Evolutionary conservation across 2,888 invertebrate genomes (phyloP).

Genomic region (Cephonodes hylas): DNA sequence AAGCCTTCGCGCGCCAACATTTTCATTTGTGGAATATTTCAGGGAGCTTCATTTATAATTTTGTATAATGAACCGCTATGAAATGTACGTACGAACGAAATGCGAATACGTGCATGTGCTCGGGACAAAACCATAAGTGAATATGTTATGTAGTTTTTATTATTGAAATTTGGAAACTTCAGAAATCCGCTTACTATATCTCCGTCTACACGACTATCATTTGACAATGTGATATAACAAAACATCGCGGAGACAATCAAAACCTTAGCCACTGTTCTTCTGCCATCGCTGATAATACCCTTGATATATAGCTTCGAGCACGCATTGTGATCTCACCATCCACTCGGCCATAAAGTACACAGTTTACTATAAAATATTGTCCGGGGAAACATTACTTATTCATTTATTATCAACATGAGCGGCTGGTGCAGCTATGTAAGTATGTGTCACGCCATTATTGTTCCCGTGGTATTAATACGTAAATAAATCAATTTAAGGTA

Average conservation of each 20-base stretch:
- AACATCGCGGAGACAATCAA: slow-evolving; percentile 44
- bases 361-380: slow-evolving; percentile 53
- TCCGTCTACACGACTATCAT: not conserved
- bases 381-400: slow-evolving; percentile 44
- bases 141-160: not conserved
- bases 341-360: slow-evolving; percentile 45
- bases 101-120: not conserved
- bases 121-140: not conserved
- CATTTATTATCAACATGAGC: slow-evolving; percentile 43
- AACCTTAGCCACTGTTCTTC: slow-evolving; percentile 35
- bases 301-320: slow-evolving; percentile 56
- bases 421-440: slow-evolving; percentile 19
- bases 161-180: too few species aligned
- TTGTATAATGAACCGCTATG: slow-evolving; percentile 2
- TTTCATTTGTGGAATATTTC: slow-evolving; percentile 31
- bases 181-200: too few species aligned
- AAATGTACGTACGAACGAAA: not conserved
- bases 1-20: slow-evolving; percentile 36
- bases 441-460: slow-evolving; percentile 35
- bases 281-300: slow-evolving; percentile 49
- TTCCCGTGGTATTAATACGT: slow-evolving; percentile 32
- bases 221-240: slow-evolving; percentile 34
- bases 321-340: slow-evolving; percentile 54
- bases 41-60: slow-evolving; percentile 13
- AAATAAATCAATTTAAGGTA: slow-evolving; percentile 39